Evolutionary conservation across 2,888 invertebrate genomes (phyloP).

Genomic region (Eupithecia subfuscata): DNA sequence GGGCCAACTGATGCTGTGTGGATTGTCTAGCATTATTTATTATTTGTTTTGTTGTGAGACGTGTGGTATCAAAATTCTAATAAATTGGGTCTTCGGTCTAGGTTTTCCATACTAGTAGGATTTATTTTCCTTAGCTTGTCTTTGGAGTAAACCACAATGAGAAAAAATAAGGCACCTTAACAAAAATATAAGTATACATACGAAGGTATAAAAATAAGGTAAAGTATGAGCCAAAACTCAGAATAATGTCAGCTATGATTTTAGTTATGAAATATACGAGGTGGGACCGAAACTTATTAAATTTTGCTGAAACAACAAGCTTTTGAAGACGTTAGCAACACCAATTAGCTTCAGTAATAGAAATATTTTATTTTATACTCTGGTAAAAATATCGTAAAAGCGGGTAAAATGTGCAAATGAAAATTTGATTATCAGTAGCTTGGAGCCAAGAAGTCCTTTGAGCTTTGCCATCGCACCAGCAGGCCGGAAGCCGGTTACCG

Average conservation of each 20-base stretch:
- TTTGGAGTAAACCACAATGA: too few relatives aligned
- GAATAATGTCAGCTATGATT: background rate
- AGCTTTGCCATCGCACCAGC: constrained; percentile 29
- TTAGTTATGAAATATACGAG: background rate
- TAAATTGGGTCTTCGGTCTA: background rate
- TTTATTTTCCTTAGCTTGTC: background rate
- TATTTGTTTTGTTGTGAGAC: too few relatives aligned
- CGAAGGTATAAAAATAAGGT: background rate
- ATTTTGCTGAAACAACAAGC: background rate
- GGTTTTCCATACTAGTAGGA: background rate
- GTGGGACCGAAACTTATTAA: background rate
- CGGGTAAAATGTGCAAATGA: constrained; percentile 1
- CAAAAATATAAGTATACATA: too few relatives aligned
- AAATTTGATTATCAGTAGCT: constrained; percentile 15
- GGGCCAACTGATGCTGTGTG: too few relatives aligned
- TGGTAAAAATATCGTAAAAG: background rate
- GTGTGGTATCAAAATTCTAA: too few relatives aligned
- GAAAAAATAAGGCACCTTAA: too few relatives aligned
- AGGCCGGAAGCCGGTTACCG: constrained; percentile 39
- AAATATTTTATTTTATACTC: background rate
- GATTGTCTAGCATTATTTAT: too few relatives aligned
- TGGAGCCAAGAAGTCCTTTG: constrained; percentile 23
- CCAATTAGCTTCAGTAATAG: background rate
- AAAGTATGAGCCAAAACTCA: background rate
- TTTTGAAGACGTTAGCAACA: background rate